These are phyloP conservation scores for Trichosurus vulpecula DNA, from an alignment of 2,797 vertebrate species.

Conservation along the genomic window DNA sequence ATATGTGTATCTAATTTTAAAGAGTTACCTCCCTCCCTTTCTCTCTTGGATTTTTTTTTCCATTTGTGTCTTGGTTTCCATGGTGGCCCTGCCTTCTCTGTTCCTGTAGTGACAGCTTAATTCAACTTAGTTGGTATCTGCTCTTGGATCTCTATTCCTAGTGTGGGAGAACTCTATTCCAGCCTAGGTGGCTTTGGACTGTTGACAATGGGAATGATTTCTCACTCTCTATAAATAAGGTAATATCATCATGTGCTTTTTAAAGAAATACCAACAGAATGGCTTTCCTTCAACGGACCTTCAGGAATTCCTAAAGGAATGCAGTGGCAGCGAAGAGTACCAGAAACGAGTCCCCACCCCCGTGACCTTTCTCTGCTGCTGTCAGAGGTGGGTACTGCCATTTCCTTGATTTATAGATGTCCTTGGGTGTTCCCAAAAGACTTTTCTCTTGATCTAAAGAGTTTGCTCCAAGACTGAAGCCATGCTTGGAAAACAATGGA, in stretches of 20 bases:
- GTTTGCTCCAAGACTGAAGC: neutral
- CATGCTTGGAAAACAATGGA: neutral
- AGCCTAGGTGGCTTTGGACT: conserved; percentile 11
- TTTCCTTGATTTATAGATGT: neutral
- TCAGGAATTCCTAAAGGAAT: conserved; percentile 90
- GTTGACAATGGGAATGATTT: conserved; percentile 46
- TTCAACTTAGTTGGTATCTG: conserved; percentile 28
- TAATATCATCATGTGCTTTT: conserved; percentile 71
- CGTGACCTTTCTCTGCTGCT: conserved; percentile 85
- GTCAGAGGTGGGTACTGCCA: conserved; percentile 85
- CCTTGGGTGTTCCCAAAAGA: neutral
- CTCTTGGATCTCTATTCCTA: conserved; percentile 24
- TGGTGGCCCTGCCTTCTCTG: neutral
- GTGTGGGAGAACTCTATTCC: conserved; percentile 52
- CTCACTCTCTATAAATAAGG: conserved; percentile 37
- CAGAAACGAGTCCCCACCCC: conserved; percentile 51
- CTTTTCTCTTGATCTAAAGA: neutral
- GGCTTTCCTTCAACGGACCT: conserved; percentile 94
- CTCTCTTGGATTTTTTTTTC: conserved; percentile 44
- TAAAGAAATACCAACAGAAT: conserved; percentile 92
- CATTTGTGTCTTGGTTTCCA: conserved; percentile 38
- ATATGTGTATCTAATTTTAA: neutral
- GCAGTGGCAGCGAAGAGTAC: conserved; percentile 65
- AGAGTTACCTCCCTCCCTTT: neutral
- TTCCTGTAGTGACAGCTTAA: conserved; percentile 33